Evolutionary conservation across 2,113 vertebrate genomes (phyloP).

Genomic region (Nothocercus nigrocapillus): DNA sequence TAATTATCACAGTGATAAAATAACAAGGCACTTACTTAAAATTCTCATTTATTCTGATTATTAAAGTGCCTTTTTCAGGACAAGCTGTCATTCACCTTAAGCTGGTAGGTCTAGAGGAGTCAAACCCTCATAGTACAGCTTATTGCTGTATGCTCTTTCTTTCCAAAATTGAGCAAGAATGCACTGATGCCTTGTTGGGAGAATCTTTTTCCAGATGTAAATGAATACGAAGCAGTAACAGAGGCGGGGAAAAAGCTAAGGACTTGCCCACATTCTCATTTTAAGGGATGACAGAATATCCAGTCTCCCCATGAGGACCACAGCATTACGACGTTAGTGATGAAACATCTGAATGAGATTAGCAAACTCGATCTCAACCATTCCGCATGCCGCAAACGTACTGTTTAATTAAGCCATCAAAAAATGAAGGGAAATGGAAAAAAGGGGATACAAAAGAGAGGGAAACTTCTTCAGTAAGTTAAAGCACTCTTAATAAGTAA

Average conservation of each 20-base stretch:
- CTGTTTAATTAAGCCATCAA: slow-evolving; percentile 68
- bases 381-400: slow-evolving; percentile 32
- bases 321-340: neutral
- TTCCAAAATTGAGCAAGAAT: neutral
- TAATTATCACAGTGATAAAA: neutral
- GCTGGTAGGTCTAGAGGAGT: neutral
- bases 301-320: neutral
- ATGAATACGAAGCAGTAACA: neutral
- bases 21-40: neutral
- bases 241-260: neutral
- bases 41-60: neutral
- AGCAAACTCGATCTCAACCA: neutral
- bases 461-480: slow-evolving; percentile 75
- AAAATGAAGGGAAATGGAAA: neutral
- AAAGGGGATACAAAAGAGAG: slow-evolving; percentile 47
- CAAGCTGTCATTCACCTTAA: neutral
- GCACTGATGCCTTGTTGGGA: neutral
- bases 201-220: neutral
- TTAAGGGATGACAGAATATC: neutral
- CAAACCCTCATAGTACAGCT: neutral
- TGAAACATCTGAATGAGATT: slow-evolving; percentile 44
- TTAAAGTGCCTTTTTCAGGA: neutral
- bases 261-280: neutral
- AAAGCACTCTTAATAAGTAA: slow-evolving; percentile 81
- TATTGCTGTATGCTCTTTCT: neutral